Percentiles rank a stretch among this genome's conserved stretches.
phyloP scores from a whole-genome alignment of 2,797 vertebrate genomes.

The Sebastes iracundus region DNA sequence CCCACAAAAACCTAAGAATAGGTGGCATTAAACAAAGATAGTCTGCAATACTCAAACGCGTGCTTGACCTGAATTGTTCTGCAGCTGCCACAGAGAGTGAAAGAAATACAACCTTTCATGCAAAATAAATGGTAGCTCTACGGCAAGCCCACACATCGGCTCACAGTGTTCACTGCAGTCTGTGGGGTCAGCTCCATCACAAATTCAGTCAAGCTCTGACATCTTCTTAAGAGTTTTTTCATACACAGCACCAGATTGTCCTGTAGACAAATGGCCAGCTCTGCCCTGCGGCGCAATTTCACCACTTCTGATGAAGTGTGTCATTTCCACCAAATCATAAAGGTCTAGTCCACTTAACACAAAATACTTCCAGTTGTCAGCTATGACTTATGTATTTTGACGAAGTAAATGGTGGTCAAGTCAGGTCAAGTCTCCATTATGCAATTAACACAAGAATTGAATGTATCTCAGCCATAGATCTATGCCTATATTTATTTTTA shows the following conservation, averaged over 20 bases:
- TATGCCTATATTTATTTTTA: not conserved
- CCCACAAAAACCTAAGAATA: not conserved
- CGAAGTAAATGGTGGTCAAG: not conserved
- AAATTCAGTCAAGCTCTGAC: slow-evolving; percentile 19
- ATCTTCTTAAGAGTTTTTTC: slow-evolving; percentile 17
- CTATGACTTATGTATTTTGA: not conserved
- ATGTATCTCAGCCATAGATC: not conserved
- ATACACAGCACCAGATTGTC: not conserved
- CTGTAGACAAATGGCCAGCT: not conserved
- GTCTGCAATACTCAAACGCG: not conserved
- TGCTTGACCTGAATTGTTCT: slow-evolving; percentile 19
- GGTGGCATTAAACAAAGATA: not conserved
- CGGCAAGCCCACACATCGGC: not conserved
- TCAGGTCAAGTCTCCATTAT: not conserved
- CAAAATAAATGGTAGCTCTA: slow-evolving; percentile 12
- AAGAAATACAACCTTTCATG: slow-evolving; percentile 22
- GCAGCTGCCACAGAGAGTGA: slow-evolving; percentile 1
- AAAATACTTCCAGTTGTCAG: slow-evolving; percentile 10
- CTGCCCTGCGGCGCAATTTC: not conserved
- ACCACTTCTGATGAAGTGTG: slow-evolving; percentile 11
- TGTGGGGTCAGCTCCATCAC: slow-evolving; percentile 22
- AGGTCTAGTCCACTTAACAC: not conserved
- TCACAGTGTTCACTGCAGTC: not conserved
- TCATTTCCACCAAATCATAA: not conserved
- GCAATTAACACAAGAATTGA: not conserved